Evolutionary conservation across 1,140 invertebrate genomes (phyloP).

Genomic region (Bombus pyrosoma): DNA sequence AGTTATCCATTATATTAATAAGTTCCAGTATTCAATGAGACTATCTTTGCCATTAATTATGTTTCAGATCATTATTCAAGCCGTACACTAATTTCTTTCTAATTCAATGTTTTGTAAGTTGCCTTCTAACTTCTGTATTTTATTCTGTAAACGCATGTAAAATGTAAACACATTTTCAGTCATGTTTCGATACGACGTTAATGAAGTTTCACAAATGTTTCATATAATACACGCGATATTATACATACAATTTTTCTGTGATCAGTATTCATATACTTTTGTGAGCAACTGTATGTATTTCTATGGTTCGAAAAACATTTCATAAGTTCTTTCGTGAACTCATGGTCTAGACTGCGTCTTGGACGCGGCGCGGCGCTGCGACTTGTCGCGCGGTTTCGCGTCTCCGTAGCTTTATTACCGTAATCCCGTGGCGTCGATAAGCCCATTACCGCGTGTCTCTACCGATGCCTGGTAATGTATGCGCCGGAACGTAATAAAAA

Average conservation of each 20-base stretch:
- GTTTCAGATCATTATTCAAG: no score
- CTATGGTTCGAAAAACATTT: not conserved
- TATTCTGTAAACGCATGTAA: no score
- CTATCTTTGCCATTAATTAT: no score
- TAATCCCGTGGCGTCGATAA: constrained; percentile 68
- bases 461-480: constrained; percentile 68
- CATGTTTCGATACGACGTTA: no score
- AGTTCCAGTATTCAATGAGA: no score
- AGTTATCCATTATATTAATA: no score
- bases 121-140: no score
- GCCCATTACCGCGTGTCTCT: constrained; percentile 60
- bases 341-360: not conserved
- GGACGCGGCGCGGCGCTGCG: not conserved
- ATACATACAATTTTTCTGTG: not conserved
- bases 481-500: constrained; percentile 80
- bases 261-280: not conserved
- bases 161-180: no score
- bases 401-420: constrained; percentile 57
- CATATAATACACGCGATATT: not conserved
- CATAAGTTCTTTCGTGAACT: not conserved
- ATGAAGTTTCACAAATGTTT: no score
- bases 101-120: no score
- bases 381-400: constrained; percentile 14
- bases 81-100: no score
- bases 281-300: not conserved